A percentile compares a stretch with the other conserved stretches of the same genome.
Conservation (phyloP, 2,113 vertebrate species). For the Phoenicopterus ruber region DNA sequence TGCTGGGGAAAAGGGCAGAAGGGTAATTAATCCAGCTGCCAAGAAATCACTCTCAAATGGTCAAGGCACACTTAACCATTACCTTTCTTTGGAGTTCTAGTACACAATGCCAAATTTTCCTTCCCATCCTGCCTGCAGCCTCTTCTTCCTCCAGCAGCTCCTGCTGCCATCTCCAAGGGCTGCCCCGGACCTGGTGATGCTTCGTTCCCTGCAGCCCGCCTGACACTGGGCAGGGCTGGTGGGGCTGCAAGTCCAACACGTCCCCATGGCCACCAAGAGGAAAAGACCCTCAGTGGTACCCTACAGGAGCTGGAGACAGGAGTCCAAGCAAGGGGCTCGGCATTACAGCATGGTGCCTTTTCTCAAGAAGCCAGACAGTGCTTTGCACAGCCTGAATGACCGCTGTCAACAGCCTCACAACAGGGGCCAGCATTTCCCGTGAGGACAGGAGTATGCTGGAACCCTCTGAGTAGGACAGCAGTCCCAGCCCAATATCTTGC, state of each 20-base stretch:
- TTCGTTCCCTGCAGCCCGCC: accelerated
- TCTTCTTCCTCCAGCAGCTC: background rate
- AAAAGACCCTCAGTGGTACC: background rate
- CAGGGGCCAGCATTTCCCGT: background rate
- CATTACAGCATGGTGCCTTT: background rate
- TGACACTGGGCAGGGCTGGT: background rate
- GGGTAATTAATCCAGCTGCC: background rate
- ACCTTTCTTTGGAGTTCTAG: background rate
- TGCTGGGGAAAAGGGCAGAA: background rate
- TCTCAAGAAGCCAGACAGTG: accelerated
- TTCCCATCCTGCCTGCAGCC: background rate
- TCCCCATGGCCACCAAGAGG: background rate
- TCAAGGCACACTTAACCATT: background rate
- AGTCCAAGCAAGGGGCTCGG: too few relatives aligned
- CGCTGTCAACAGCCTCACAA: too few relatives aligned
- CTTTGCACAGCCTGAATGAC: background rate
- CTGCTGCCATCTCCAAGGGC: background rate
- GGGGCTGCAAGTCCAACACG: background rate
- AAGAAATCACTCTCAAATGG: background rate
- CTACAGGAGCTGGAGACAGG: background rate
- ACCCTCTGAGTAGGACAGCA: background rate
- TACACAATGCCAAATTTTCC: background rate
- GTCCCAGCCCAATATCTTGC: accelerated
- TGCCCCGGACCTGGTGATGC: background rate
- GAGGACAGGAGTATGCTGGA: background rate